Conservation (phyloP, 2,888 invertebrate genomes). For the Zygaena filipendulae region DNA sequence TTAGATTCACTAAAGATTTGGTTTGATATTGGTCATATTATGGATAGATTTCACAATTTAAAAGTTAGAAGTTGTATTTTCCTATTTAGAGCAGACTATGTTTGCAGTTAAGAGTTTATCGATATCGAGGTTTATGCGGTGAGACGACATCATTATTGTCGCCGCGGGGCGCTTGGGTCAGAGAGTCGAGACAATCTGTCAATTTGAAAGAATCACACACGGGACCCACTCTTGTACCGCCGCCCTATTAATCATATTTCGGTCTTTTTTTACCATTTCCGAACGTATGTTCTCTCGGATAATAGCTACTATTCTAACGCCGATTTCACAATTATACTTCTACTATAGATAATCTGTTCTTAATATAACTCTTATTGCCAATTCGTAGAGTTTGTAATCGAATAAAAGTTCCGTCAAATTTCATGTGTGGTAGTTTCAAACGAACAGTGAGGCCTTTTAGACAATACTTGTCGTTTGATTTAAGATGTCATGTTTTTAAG, state of each 20-base stretch:
- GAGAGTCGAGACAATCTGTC: constrained; percentile 67
- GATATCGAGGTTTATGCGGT: constrained; percentile 34
- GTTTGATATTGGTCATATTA: too few species aligned
- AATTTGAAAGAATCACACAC: constrained; percentile 64
- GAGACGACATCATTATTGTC: constrained; percentile 50
- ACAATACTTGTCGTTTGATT: constrained; percentile 63
- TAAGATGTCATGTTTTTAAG: constrained; percentile 52
- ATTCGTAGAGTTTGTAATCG: constrained; percentile 19
- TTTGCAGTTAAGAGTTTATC: too few species aligned
- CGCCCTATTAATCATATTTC: constrained; percentile 66
- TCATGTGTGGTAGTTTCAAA: constrained; percentile 22
- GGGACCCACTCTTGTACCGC: constrained; percentile 41
- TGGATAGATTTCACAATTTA: too few species aligned
- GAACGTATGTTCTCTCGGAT: constrained; percentile 58
- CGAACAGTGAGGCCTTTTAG: constrained; percentile 40
- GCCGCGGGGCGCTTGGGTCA: constrained; percentile 61
- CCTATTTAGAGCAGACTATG: too few species aligned
- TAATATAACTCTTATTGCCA: constrained; percentile 7
- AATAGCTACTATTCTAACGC: constrained; percentile 54
- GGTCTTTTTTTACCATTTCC: constrained; percentile 58
- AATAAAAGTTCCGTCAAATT: background rate
- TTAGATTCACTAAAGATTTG: too few species aligned
- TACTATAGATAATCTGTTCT: constrained; percentile 13
- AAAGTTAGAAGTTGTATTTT: too few species aligned
- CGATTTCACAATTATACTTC: constrained; percentile 27